phyloP scores from a whole-genome alignment of 2,888 invertebrate species.

The Leistus spinibarbis region DNA sequence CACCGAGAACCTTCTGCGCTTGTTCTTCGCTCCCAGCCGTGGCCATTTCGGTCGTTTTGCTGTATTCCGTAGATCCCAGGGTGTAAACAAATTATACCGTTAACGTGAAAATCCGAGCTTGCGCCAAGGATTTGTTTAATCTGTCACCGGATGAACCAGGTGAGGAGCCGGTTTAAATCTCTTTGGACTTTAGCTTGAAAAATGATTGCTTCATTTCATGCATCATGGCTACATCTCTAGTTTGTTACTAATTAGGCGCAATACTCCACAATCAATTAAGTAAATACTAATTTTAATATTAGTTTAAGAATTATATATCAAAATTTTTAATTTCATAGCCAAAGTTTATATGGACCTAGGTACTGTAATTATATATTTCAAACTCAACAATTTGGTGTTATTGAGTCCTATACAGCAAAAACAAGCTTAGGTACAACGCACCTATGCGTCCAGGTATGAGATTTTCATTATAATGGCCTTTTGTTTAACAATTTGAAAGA shows the following conservation, averaged over 20 bases:
- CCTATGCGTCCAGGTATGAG: too few species aligned
- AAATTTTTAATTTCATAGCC: too few species aligned
- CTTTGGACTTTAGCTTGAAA: neutral
- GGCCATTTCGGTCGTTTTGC: neutral
- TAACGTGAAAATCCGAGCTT: neutral
- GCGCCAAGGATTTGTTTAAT: constrained; percentile 14
- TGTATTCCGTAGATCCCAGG: neutral
- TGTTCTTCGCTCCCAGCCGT: too few species aligned
- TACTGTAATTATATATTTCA: too few species aligned
- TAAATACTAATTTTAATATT: neutral
- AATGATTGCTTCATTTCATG: neutral
- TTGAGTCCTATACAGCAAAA: too few species aligned
- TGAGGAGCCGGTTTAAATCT: neutral
- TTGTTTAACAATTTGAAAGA: too few species aligned
- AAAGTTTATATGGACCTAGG: too few species aligned
- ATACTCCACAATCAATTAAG: neutral
- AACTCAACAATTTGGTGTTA: too few species aligned
- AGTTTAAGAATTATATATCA: too few species aligned
- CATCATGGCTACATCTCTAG: neutral
- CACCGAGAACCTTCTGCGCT: neutral
- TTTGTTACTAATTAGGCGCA: neutral
- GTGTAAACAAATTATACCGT: constrained; percentile 19
- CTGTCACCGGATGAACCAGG: constrained; percentile 9
- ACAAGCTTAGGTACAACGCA: too few species aligned
- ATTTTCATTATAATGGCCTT: too few species aligned